Conservation (phyloP, 1,140 invertebrate species). For the Apis laboriosa region DNA sequence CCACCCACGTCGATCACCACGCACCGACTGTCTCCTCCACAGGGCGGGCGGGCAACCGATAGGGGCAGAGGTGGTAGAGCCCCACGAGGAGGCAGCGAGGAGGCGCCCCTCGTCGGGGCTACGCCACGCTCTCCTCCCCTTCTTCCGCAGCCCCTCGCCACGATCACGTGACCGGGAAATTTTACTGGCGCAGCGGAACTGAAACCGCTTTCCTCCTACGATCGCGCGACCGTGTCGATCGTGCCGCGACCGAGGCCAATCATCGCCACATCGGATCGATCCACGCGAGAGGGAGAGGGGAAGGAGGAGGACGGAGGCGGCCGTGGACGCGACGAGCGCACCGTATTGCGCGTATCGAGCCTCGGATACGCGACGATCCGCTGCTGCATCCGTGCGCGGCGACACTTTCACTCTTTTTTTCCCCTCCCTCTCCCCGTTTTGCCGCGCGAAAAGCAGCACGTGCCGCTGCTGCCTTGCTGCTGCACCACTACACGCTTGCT, state of each 20-base stretch:
- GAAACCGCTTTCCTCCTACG: constrained; percentile 9
- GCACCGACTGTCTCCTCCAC: neutral
- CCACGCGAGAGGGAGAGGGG: too few species aligned
- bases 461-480: neutral
- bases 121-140: constrained; percentile 43
- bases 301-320: too few species aligned
- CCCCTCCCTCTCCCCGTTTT: neutral
- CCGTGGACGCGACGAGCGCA: too few species aligned
- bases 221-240: neutral
- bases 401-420: constrained; percentile 56
- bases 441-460: constrained; percentile 38
- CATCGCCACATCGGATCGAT: too few species aligned
- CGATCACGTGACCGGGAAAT: constrained; percentile 58
- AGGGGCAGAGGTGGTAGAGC: constrained; percentile 3
- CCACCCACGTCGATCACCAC: constrained; percentile 28
- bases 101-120: constrained; percentile 46
- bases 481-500: too few species aligned
- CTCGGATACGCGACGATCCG: too few species aligned
- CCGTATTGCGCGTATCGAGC: too few species aligned
- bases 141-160: constrained; percentile 17
- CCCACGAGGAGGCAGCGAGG: constrained; percentile 44
- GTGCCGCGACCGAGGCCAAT: neutral
- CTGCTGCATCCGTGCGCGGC: too few species aligned
- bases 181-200: constrained; percentile 61
- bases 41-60: neutral